Evolutionary conservation across 2,113 vertebrate species (phyloP).

Genomic region (Strix aluco): DNA sequence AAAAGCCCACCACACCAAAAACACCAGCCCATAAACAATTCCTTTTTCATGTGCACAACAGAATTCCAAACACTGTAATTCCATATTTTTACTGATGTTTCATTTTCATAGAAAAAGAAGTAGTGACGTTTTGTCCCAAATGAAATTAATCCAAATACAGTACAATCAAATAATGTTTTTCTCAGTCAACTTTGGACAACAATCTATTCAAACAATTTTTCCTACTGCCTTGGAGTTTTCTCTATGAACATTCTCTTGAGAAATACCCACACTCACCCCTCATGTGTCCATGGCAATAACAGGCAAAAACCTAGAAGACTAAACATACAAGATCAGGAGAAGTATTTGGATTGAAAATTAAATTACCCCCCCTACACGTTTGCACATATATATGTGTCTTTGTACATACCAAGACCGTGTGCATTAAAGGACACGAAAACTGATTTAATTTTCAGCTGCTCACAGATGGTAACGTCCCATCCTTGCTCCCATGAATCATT

Average conservation of each 20-base stretch:
- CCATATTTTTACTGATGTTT: not conserved
- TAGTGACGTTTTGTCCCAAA: not conserved
- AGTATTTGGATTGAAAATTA: not conserved
- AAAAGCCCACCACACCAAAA: not conserved
- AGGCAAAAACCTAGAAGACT: not conserved
- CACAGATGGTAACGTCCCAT: constrained; percentile 5
- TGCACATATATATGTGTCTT: not conserved
- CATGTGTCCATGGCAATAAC: not conserved
- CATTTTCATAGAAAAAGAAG: not conserved
- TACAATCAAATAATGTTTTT: not conserved
- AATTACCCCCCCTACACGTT: fast-evolving
- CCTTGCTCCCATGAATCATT: not conserved
- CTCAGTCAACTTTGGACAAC: not conserved
- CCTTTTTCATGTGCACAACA: not conserved
- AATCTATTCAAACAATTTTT: not conserved
- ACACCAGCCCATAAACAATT: not conserved
- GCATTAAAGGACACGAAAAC: not conserved
- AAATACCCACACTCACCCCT: not conserved
- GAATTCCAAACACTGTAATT: not conserved
- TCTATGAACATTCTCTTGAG: fast-evolving
- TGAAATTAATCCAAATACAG: not conserved
- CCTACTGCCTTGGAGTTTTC: not conserved
- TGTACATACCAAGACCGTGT: not conserved
- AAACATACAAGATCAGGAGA: not conserved
- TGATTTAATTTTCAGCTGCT: not conserved